phyloP scores from a whole-genome alignment of 2,888 invertebrate genomes.

The Acanthoscelides obtectus region DNA sequence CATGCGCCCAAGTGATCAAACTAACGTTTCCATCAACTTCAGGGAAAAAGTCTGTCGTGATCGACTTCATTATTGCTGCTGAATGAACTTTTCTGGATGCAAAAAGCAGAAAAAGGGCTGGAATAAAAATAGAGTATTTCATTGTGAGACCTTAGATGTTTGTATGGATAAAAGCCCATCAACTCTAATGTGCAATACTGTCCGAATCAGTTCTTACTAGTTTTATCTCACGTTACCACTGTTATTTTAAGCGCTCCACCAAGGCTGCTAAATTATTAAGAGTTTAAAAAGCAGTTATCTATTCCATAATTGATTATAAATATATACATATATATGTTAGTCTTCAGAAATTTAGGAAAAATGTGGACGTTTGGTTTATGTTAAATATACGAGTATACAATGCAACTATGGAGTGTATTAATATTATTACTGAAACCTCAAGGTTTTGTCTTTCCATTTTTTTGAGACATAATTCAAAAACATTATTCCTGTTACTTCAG shows the following conservation, averaged over 20 bases:
- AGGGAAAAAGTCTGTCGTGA: constrained; percentile 46
- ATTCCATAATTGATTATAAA: neutral
- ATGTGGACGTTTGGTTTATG: neutral
- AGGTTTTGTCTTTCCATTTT: too few species aligned
- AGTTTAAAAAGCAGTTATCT: neutral
- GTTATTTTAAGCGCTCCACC: neutral
- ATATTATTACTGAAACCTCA: too few species aligned
- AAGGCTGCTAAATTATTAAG: neutral
- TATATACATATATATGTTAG: neutral
- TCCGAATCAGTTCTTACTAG: neutral
- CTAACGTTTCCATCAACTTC: constrained; percentile 60
- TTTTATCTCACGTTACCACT: neutral
- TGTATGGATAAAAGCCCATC: neutral
- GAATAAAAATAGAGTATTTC: neutral
- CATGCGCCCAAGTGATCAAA: constrained; percentile 78
- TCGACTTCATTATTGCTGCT: neutral
- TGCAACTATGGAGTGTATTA: too few species aligned
- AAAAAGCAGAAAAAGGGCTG: neutral
- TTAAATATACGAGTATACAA: too few species aligned
- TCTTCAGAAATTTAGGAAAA: neutral
- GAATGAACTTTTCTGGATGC: neutral
- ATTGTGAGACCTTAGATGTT: neutral
- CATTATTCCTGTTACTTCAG: too few species aligned
- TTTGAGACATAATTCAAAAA: too few species aligned
- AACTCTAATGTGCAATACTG: neutral